These are phyloP conservation scores for Cylloceria caligata DNA, from an alignment of 2,888 invertebrate species.

Conservation along the genomic window DNA sequence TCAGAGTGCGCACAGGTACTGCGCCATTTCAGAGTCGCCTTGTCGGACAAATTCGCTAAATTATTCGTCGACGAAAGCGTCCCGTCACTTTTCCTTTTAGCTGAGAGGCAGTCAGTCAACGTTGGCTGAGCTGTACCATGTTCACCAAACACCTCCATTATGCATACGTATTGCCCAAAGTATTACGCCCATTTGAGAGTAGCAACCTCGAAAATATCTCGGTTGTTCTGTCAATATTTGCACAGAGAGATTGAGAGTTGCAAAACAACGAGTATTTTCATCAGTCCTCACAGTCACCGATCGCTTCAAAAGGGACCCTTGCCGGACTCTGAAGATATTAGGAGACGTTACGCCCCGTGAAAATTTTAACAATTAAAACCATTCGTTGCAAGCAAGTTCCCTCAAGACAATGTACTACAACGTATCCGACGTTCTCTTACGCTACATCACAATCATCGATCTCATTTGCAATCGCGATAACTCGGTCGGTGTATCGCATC, in stretches of 20 bases:
- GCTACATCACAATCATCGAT: too few relatives aligned
- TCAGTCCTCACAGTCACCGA: neutral
- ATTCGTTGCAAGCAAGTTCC: neutral
- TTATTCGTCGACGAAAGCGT: constrained; percentile 59
- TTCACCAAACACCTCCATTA: constrained; percentile 14
- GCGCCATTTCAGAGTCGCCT: constrained; percentile 33
- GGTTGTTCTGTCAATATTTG: constrained; percentile 43
- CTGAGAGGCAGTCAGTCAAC: neutral
- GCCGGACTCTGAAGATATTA: neutral
- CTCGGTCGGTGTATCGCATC: too few relatives aligned
- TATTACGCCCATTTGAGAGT: constrained; percentile 30
- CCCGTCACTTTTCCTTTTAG: constrained; percentile 57
- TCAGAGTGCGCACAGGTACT: constrained; percentile 20
- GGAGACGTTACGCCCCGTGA: neutral
- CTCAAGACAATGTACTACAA: neutral
- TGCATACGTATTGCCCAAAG: constrained; percentile 31
- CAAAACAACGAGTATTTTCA: constrained; percentile 15
- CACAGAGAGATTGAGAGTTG: constrained; percentile 20
- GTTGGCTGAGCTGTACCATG: constrained; percentile 8
- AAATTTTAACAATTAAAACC: neutral
- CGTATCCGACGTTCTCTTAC: too few relatives aligned
- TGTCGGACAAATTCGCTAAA: constrained; percentile 50
- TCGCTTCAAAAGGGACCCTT: neutral
- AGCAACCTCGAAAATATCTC: constrained; percentile 39
- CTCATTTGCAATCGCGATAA: neutral